Evolutionary conservation across 2,797 vertebrate genomes (phyloP).

Genomic region (Eulemur coronatus): DNA sequence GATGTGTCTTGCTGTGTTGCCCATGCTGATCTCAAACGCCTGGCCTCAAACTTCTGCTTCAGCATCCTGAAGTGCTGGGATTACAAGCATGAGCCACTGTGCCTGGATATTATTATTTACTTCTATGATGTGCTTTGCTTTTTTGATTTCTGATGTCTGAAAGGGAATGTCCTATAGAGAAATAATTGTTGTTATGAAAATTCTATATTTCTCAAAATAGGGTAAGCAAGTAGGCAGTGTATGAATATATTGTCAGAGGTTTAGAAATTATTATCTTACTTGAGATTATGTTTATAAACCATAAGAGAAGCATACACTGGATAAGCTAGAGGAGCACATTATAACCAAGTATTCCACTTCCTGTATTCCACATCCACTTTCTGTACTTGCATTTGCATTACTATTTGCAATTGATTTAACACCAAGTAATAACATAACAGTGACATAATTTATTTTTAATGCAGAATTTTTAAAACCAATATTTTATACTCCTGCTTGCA

Average conservation of each 20-base stretch:
- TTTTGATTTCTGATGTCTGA: background rate
- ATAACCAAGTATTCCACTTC: background rate
- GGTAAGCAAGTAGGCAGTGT: background rate
- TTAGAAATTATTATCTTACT: background rate
- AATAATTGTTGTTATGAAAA: background rate
- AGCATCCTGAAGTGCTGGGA: background rate
- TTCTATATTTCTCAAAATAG: background rate
- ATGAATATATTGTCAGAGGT: background rate
- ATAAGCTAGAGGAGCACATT: background rate
- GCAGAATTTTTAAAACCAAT: background rate
- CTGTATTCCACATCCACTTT: background rate
- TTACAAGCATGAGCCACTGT: background rate
- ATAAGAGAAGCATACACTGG: background rate
- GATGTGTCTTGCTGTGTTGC: background rate
- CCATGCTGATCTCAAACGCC: background rate
- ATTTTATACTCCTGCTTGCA: background rate
- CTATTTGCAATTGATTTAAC: background rate
- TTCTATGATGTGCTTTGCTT: background rate
- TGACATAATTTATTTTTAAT: slow-evolving; percentile 4
- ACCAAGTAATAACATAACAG: background rate
- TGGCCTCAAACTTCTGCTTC: background rate
- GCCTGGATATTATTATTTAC: background rate
- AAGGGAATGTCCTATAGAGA: background rate
- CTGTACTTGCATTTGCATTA: background rate
- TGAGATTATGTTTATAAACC: background rate